Percentiles rank a stretch among this genome's conserved stretches.
Conservation (phyloP, 2,113 vertebrate species). For the Pelvicachromis taeniatus region DNA sequence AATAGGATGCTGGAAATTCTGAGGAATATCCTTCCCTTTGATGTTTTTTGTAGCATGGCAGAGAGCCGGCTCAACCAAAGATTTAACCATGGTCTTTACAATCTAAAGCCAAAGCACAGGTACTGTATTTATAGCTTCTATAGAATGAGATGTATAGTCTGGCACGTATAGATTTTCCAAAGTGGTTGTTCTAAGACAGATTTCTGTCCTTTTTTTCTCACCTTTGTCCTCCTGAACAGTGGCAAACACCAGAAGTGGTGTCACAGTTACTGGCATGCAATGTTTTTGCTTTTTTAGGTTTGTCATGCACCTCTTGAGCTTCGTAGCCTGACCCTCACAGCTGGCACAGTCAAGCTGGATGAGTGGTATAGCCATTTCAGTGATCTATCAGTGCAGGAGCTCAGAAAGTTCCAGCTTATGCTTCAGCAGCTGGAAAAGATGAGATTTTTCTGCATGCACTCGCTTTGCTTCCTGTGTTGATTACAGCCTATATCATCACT, state of each 20-base stretch:
- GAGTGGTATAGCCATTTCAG: background rate
- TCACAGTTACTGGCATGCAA: background rate
- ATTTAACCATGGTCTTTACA: slow-evolving; percentile 82
- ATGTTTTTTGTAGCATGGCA: slow-evolving; percentile 21
- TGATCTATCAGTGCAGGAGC: background rate
- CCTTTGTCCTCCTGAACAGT: background rate
- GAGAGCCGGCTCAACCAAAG: slow-evolving; percentile 63
- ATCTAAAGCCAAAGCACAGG: slow-evolving; percentile 81
- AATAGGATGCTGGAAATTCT: slow-evolving; percentile 42
- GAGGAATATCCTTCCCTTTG: slow-evolving; percentile 58
- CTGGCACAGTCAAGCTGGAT: background rate
- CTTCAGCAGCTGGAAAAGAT: background rate
- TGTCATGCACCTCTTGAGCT: background rate
- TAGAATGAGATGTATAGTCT: background rate
- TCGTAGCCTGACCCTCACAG: background rate
- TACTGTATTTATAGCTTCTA: slow-evolving; percentile 26
- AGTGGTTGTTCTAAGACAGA: background rate
- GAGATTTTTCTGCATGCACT: background rate
- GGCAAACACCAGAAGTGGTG: rapidly evolving
- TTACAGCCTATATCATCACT: background rate
- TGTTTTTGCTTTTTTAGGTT: background rate
- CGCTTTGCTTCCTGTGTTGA: background rate
- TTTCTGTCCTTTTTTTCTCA: background rate
- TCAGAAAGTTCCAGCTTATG: background rate
- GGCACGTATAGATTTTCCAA: background rate